A percentile compares a stretch with the other conserved stretches of the same genome.
Evolutionary conservation across 2,797 vertebrate genomes (phyloP).

Genomic region (Hypotaenidia philippensis): DNA sequence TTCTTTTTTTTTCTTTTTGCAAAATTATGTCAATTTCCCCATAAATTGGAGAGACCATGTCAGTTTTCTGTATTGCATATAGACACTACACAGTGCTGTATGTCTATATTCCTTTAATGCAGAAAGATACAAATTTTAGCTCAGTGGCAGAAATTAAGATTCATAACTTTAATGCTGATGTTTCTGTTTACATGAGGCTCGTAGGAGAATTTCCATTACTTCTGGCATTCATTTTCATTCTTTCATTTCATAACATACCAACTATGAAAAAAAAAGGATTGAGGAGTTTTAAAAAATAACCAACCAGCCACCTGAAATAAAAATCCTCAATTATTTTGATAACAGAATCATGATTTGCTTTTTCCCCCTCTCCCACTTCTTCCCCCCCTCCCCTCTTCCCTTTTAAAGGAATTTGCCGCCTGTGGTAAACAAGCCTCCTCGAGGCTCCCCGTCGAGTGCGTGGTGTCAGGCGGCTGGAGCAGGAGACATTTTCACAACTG

Average conservation of each 20-base stretch:
- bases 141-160: constrained; percentile 80
- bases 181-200: constrained; percentile 75
- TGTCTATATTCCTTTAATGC: constrained; percentile 76
- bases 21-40: constrained; percentile 84
- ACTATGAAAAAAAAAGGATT: background rate
- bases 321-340: constrained; percentile 48
- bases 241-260: constrained; percentile 28
- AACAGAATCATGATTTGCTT: background rate
- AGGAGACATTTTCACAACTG: constrained; percentile 54
- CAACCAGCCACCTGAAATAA: constrained; percentile 19
- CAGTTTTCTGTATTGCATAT: constrained; percentile 77
- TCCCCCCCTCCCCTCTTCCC: background rate
- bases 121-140: constrained; percentile 76
- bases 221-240: constrained; percentile 66
- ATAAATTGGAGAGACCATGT: constrained; percentile 82
- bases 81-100: constrained; percentile 69
- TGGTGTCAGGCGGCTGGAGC: constrained; percentile 48
- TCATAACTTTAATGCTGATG: constrained; percentile 80
- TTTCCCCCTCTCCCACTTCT: background rate
- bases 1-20: constrained; percentile 60
- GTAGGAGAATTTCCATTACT: constrained; percentile 67
- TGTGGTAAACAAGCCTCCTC: constrained; percentile 3
- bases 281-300: constrained; percentile 31
- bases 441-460: background rate
- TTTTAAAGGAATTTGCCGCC: constrained; percentile 19